Conservation (phyloP, 2,797 vertebrate species). For the Crotalus adamanteus region DNA sequence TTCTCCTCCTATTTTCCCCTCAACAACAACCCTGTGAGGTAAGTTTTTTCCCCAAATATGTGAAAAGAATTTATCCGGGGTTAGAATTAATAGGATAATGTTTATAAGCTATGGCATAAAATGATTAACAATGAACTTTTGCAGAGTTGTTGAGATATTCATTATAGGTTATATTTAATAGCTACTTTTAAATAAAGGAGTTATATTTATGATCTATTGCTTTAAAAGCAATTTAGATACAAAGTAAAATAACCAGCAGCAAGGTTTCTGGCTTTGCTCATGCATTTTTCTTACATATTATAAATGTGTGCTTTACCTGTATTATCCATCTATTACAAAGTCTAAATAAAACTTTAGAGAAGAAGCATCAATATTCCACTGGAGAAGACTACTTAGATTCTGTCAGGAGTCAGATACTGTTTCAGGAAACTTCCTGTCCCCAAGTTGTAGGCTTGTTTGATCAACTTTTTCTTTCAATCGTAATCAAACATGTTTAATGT, state of each 20-base stretch:
- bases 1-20: not conserved
- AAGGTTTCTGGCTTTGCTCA: not conserved
- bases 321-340: not conserved
- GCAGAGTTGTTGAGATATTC: not conserved
- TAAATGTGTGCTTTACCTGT: not conserved
- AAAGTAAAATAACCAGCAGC: not conserved
- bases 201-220: not conserved
- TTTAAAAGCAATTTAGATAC: not conserved
- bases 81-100: not conserved
- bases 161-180: not conserved
- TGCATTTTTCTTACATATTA: not conserved
- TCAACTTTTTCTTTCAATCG: slow-evolving; percentile 22
- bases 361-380: not conserved
- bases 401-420: not conserved
- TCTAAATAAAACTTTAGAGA: not conserved
- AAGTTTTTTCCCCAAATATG: not conserved
- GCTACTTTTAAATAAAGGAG: not conserved
- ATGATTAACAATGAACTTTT: not conserved
- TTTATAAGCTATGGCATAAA: not conserved
- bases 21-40: not conserved
- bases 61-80: not conserved
- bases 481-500: slow-evolving; percentile 29
- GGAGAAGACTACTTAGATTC: not conserved
- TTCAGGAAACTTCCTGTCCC: slow-evolving; percentile 13
- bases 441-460: not conserved